phyloP scores from a whole-genome alignment of 2,113 vertebrate species.

The Penelope pileata region DNA sequence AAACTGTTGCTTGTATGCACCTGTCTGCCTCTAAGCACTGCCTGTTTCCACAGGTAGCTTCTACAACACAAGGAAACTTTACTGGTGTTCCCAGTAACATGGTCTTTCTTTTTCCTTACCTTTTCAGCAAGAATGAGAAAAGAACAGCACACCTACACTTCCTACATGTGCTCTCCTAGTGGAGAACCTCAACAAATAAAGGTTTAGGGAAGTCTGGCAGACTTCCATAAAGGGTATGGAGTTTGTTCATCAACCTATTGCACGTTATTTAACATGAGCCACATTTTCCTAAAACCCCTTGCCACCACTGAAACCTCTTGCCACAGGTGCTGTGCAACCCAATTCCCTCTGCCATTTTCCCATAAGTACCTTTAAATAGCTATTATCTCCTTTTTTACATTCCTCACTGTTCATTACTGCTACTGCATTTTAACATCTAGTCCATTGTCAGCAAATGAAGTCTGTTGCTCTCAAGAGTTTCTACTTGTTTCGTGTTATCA shows the following conservation, averaged over 20 bases:
- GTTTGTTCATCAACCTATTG: neutral
- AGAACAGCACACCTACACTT: neutral
- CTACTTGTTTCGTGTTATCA: neutral
- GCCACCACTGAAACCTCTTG: neutral
- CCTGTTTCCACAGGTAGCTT: neutral
- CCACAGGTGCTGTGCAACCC: neutral
- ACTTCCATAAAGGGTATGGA: fast-evolving
- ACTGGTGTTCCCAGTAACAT: neutral
- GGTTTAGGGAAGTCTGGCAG: neutral
- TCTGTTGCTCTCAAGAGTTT: neutral
- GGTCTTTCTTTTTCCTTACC: neutral
- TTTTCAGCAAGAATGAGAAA: neutral
- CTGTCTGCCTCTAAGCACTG: neutral
- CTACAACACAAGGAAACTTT: neutral
- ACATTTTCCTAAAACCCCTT: neutral
- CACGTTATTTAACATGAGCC: neutral
- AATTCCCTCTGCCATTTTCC: neutral
- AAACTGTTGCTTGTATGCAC: neutral
- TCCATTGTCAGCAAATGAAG: neutral
- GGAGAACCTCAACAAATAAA: neutral
- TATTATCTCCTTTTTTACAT: neutral
- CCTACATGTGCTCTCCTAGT: fast-evolving
- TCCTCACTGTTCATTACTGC: neutral
- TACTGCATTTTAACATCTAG: neutral
- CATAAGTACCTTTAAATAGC: neutral